Conservation (phyloP, 1,140 invertebrate genomes). For the Hyles euphorbiae region DNA sequence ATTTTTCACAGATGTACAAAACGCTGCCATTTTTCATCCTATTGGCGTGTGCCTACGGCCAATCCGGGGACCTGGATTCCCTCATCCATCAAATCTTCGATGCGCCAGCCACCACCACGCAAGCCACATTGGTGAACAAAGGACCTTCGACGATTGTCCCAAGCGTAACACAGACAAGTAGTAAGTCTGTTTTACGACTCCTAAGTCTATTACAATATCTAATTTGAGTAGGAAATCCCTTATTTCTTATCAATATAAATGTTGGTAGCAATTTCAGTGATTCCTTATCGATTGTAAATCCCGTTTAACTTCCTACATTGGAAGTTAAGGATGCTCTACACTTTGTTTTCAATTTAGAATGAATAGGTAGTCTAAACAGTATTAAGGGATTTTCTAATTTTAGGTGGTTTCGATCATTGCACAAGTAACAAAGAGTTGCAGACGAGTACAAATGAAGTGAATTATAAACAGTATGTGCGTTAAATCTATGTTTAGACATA, state of each 20-base stretch:
- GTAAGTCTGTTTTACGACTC: background rate
- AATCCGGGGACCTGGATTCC: slow-evolving; percentile 14
- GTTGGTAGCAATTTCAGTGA: too few relatives aligned
- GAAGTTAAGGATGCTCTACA: too few relatives aligned
- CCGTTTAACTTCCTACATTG: too few relatives aligned
- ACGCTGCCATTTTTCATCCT: slow-evolving; percentile 4
- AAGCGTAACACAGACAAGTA: background rate
- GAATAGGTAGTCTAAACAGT: too few relatives aligned
- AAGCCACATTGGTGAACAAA: background rate
- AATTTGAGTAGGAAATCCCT: too few relatives aligned
- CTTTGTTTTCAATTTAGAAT: too few relatives aligned
- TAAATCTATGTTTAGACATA: background rate
- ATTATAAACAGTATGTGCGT: background rate
- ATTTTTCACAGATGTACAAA: slow-evolving; percentile 9
- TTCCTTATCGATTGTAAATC: too few relatives aligned
- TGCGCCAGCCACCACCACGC: background rate
- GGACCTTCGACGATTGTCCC: slow-evolving; percentile 9
- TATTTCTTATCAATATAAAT: too few relatives aligned
- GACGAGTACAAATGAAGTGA: background rate
- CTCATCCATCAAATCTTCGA: slow-evolving; percentile 18
- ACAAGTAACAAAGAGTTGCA: background rate
- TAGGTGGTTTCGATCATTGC: background rate
- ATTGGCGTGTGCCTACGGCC: background rate
- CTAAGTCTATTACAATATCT: too few relatives aligned
- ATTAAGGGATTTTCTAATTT: too few relatives aligned